These are phyloP conservation scores for Meloe dianella DNA, from an alignment of 2,888 invertebrate genomes.

Conservation along the genomic window DNA sequence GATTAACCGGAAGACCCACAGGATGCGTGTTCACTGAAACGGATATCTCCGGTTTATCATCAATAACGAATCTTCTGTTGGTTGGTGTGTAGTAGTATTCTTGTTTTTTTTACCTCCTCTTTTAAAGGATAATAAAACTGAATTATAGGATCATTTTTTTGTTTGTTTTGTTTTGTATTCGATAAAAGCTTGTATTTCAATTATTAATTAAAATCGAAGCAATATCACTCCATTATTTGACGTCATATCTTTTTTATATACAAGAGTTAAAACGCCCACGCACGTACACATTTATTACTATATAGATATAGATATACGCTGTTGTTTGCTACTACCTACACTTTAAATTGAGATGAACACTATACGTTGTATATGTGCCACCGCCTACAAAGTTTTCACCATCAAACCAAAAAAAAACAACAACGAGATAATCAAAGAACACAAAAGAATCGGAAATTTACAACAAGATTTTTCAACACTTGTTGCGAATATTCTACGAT, in stretches of 20 bases:
- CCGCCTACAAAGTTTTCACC: background rate
- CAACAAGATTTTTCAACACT: background rate
- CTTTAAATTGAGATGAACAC: constrained; percentile 1
- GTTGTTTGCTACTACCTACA: background rate
- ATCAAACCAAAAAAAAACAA: background rate
- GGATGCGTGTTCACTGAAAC: constrained; percentile 39
- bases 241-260: constrained; percentile 10
- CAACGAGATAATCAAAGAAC: background rate
- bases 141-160: no score
- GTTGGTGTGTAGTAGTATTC: no score
- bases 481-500: background rate
- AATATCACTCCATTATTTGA: background rate
- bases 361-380: background rate
- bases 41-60: constrained; percentile 4
- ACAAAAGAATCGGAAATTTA: background rate
- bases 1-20: constrained; percentile 34
- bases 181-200: background rate
- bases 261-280: background rate
- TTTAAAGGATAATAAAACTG: no score
- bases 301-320: no score
- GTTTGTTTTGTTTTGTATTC: no score
- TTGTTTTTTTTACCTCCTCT: no score
- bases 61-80: background rate
- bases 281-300: background rate
- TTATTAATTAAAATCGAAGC: background rate